Conservation (phyloP, 2,797 vertebrate genomes). For the Paratrypauchen microcephalus region DNA sequence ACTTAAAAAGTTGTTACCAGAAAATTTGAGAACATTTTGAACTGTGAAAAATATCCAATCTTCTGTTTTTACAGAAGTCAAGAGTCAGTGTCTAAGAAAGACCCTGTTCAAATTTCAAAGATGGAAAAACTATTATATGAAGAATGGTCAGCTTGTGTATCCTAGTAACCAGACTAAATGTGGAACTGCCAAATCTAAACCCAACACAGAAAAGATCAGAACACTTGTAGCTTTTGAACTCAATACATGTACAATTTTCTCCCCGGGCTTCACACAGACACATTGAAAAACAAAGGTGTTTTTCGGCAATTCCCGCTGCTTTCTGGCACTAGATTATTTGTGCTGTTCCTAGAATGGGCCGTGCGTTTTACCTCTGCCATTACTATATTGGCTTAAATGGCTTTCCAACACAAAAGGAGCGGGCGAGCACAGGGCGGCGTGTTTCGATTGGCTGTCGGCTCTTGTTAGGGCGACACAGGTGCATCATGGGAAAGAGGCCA, state of each 20-base stretch:
- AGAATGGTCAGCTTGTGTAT: not conserved
- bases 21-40: not conserved
- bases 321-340: slow-evolving; percentile 35
- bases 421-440: slow-evolving; percentile 48
- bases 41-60: not conserved
- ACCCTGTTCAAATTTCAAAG: not conserved
- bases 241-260: slow-evolving; percentile 11
- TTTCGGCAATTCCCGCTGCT: slow-evolving; percentile 5
- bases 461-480: slow-evolving; percentile 58
- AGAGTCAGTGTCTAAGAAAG: not conserved
- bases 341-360: slow-evolving; percentile 33
- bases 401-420: slow-evolving; percentile 45
- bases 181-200: not conserved
- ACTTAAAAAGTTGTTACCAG: not conserved
- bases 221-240: slow-evolving; percentile 11
- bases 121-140: not conserved
- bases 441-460: slow-evolving; percentile 70
- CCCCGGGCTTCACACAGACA: slow-evolving; percentile 13
- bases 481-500: slow-evolving; percentile 46
- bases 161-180: not conserved
- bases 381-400: slow-evolving; percentile 53
- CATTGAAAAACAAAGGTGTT: slow-evolving; percentile 6
- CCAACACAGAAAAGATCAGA: slow-evolving; percentile 1
- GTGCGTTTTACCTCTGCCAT: slow-evolving; percentile 48
- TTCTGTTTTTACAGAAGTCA: not conserved